Evolutionary conservation across 2,113 vertebrate species (phyloP), one percentile per base, ranked within the genome.

Genomic region (Trogon surrucura): DNA sequence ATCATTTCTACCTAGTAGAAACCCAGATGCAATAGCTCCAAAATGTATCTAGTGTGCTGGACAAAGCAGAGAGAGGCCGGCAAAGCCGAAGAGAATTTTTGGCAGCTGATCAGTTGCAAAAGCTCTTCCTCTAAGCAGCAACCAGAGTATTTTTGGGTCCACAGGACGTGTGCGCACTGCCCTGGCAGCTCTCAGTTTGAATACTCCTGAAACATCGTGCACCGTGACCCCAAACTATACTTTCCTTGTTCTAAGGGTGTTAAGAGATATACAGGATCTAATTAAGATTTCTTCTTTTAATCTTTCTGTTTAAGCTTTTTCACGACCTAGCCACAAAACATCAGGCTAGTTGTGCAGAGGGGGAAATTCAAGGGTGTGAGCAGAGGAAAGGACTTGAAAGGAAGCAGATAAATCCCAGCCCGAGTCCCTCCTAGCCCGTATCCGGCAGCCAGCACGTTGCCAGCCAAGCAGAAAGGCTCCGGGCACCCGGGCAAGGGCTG

Each of bases 361-460:
- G 74, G 64, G 51, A 58, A 88, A 58, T 61, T 50, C 32, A 83
- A 87, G 89, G 80, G 91, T 79, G 81, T 89, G 73, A 92, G 66
- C 91, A 87, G 80, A 89, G 93, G 93, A 93, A 92, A 85, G 61
- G 50, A 91, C 38, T 92, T 71, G 70, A 85, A 89, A 94, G 89
- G 91, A 95, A 95, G 50, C 61, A 87, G 80, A 89, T 82, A 87
- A 95, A 81, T 30, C 66, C 53, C 57, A 67, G 69, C 57, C 77
- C 0, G 0, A 34, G 69, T 20, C 32, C 48, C 54, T 64, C 64
- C 18, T 20, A 26, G 32, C 6, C 41, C 2, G 2, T 60, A 77
- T 82, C 83, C 11, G 10, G 21, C 66, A 91, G 57, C 3, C 2
- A 44, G 41, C n/a, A 10, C 19, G 1, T 4, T 81, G n/a, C 17